Percentiles rank a stretch among this genome's conserved stretches.
phyloP scores from a whole-genome alignment of 2,113 vertebrate genomes.

The cattle (Bos taurus) region DNA sequence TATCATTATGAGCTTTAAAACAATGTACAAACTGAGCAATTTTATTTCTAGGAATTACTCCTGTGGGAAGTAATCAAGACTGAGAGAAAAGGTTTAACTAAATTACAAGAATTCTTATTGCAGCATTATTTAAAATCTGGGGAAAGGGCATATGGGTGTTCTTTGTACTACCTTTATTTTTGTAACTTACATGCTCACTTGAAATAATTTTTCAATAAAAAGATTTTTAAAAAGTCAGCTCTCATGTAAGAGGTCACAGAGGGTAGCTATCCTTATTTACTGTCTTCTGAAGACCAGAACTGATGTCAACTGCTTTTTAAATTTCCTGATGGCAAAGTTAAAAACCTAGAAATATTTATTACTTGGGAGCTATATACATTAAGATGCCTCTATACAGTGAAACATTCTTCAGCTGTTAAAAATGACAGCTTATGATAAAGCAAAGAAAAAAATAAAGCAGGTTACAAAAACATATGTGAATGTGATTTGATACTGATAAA shows the following conservation, averaged over 20 bases:
- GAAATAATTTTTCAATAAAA: not conserved
- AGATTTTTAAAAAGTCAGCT: not conserved
- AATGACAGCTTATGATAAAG: not conserved
- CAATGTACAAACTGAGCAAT: not conserved
- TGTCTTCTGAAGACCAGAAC: not conserved
- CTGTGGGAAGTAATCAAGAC: not conserved
- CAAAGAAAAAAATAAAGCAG: not conserved
- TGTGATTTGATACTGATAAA: not conserved
- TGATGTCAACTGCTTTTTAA: not conserved
- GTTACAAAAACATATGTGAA: not conserved
- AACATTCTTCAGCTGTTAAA: not conserved
- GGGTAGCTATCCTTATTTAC: not conserved
- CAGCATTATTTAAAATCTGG: not conserved
- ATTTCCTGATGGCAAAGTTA: not conserved
- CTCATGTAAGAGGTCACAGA: slow-evolving; percentile 12
- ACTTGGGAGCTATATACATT: not conserved
- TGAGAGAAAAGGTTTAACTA: not conserved
- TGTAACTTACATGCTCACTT: not conserved
- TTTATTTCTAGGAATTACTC: not conserved
- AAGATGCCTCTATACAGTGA: not conserved
- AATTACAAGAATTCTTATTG: not conserved
- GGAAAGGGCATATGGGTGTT: not conserved
- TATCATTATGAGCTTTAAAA: not conserved
- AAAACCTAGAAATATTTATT: not conserved
- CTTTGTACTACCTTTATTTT: not conserved